A percentile compares a stretch with the other conserved stretches of the same genome.
Evolutionary conservation across 2,797 vertebrate genomes (phyloP).

Genomic region (Tauraco hartlaubi): DNA sequence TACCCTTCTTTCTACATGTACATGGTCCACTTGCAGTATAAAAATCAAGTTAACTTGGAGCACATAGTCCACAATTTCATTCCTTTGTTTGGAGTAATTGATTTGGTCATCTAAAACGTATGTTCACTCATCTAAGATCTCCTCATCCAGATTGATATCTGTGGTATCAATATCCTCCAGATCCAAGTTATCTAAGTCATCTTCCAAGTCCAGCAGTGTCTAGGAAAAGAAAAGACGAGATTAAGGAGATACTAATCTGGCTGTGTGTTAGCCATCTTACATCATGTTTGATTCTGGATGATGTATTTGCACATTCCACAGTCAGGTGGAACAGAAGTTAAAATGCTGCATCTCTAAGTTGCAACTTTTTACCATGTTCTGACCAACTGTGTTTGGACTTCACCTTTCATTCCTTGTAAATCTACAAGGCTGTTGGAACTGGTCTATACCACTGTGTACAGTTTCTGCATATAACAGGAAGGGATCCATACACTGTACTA

Average conservation of each 20-base stretch:
- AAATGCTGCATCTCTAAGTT: background rate
- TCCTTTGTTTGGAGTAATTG: background rate
- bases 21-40: slow-evolving; percentile 18
- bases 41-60: slow-evolving; percentile 37
- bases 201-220: slow-evolving; percentile 91
- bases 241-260: fast-evolving
- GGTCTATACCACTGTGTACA: fast-evolving
- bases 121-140: slow-evolving; percentile 92
- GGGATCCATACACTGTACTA: background rate
- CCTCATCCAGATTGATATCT: slow-evolving; percentile 96
- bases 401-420: background rate
- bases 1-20: background rate
- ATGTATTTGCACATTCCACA: background rate
- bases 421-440: background rate
- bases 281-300: fast-evolving
- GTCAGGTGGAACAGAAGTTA: fast-evolving
- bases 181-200: slow-evolving; percentile 96
- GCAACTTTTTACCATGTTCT: background rate
- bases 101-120: slow-evolving; percentile 83
- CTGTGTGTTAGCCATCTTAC: fast-evolving
- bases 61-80: background rate
- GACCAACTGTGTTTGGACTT: background rate
- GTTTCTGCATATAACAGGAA: background rate
- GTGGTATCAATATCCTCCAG: slow-evolving; percentile 97
- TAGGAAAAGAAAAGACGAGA: slow-evolving; percentile 55